Base-by-base conservation (phyloP, 2,888 invertebrate species). In the Hedya salicella region DNA sequence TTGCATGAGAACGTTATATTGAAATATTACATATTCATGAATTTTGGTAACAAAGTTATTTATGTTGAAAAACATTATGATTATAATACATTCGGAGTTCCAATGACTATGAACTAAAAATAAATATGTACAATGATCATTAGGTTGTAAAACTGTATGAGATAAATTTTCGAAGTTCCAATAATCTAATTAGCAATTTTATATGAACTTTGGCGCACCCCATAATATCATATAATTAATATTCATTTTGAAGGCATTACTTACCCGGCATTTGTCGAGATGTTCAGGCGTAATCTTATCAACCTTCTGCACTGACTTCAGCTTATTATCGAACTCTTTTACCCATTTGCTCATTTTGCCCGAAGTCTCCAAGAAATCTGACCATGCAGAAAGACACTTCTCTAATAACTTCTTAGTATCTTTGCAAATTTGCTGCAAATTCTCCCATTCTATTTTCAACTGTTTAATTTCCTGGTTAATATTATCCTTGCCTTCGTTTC, bases 391-490 rank as follows among this genome's bases (percentile, higher is more conserved):
- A 52, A 97, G 92, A 74, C 97, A 97, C 75, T 95, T 95, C 60
- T 95, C 94, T 4, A 98, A 83, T 36, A 95, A 92, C 71, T 95
- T 95, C 78, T 96, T 95, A 0, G 96, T 95, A 70, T 97, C 96
- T 56, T 95, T 95, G 69, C 95, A 95, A 69, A 96, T 94, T 30
- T 94, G 94, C 78, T 96, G 95, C 6, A 98, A 85, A 8, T 95
- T 94, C 79, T 97, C 96, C 96, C 97, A 97, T 76, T 97, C 97
- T 13, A 94, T 91, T 75, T 95, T 95, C 39, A 97, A 82, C 75
- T 96, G 96, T 69, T 96, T 95, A 6, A 96, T 95, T 83, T 98
- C 97, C 78, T 96, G 96, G 52, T 95, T 94, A 11, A 98, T 95
- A 16, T 93, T 93, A 70, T 97, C 97, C 82, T 96, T 96, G 4